A percentile compares a stretch with the other conserved stretches of the same genome.
These are phyloP conservation scores for human (Homo sapiens) DNA, from an alignment of 2,113 vertebrate genomes.

Conservation along the genomic window DNA sequence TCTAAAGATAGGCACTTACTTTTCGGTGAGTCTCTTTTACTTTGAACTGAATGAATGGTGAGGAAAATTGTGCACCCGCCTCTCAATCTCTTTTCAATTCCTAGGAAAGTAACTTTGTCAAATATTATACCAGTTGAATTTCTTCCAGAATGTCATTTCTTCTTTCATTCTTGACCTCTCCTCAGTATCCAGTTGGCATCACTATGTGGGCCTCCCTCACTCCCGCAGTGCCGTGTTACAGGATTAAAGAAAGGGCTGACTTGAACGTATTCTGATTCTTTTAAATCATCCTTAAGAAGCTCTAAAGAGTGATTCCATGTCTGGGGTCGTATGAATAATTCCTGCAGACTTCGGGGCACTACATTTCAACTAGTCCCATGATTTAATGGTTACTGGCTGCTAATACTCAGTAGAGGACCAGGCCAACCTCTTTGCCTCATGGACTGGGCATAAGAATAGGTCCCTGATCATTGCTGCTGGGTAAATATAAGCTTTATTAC, in stretches of 20 bases:
- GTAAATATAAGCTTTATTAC: conserved; percentile 60
- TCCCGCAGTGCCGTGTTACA: background rate
- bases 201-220: background rate
- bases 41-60: background rate
- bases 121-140: background rate
- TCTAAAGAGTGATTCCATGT: background rate
- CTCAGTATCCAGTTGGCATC: background rate
- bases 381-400: background rate
- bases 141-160: background rate
- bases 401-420: background rate
- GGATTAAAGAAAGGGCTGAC: conserved; percentile 36
- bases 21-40: conserved; percentile 8
- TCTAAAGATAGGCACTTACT: conserved; percentile 11
- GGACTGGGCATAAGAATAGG: background rate
- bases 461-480: conserved; percentile 20
- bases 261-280: conserved; percentile 34
- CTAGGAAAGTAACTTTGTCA: conserved; percentile 20
- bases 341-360: background rate
- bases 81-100: conserved; percentile 11
- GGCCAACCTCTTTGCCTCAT: background rate
- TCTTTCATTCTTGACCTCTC: background rate
- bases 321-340: background rate
- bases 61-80: background rate
- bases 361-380: background rate
- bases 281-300: conserved; percentile 34